These are phyloP conservation scores for Plumapathes pennacea DNA, from an alignment of 92 coral and sea anemone genomes.

Conservation along the genomic window DNA sequence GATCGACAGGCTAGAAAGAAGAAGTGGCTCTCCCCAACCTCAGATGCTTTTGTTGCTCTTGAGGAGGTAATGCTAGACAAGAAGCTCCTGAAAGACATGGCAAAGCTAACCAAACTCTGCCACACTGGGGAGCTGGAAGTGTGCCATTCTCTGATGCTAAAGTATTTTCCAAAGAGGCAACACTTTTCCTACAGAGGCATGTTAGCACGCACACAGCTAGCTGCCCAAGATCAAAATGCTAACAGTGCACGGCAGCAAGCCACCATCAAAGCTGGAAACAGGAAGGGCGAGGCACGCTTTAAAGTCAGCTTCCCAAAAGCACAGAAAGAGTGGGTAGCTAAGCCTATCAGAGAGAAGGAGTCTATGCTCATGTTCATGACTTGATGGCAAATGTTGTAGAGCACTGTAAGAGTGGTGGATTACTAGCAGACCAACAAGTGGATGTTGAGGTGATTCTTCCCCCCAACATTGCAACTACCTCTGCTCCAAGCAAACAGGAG, in stretches of 20 bases:
- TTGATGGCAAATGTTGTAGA: constrained; percentile 25
- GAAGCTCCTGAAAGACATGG: constrained; percentile 34
- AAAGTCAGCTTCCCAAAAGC: constrained; percentile 43
- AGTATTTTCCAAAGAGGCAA: constrained; percentile 37
- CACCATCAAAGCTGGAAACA: constrained; percentile 24
- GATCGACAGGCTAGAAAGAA: constrained; percentile 7
- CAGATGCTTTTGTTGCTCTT: constrained; percentile 43
- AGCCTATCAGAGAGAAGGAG: constrained; percentile 32
- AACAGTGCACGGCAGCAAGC: constrained; percentile 43
- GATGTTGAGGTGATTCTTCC: no score
- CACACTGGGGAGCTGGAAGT: constrained; percentile 51
- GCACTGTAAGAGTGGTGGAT: constrained; percentile 12
- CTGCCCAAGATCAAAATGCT: constrained; percentile 55
- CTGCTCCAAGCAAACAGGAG: no score
- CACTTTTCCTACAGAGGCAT: constrained; percentile 38
- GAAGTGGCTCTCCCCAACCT: constrained; percentile 40
- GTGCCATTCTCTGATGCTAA: constrained; percentile 25
- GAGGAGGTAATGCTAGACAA: constrained; percentile 41
- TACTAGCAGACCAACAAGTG: no score
- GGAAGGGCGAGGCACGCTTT: constrained; percentile 15
- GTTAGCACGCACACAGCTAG: constrained; percentile 47
- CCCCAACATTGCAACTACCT: no score
- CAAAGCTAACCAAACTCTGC: constrained; percentile 39
- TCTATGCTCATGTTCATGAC: constrained; percentile 11
- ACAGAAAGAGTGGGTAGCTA: constrained; percentile 46